Percentiles rank a stretch among this genome's conserved stretches.
These are phyloP conservation scores for Zaprionus capensis DNA, from an alignment of 1,140 invertebrate species.

Conservation along the genomic window DNA sequence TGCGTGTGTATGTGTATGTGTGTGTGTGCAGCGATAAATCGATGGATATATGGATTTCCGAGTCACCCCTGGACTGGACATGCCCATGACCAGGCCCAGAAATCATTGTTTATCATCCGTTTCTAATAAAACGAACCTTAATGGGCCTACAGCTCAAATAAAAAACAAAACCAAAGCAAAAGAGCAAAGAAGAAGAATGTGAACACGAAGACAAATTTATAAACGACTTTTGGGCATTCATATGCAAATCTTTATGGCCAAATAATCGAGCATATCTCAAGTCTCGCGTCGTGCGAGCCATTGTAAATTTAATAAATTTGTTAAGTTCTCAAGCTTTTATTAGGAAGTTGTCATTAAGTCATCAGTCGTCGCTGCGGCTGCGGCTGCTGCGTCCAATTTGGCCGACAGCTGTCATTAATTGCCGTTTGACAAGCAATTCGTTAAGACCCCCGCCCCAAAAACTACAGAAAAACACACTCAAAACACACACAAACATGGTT, in stretches of 20 bases:
- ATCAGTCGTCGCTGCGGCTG: constrained; percentile 43
- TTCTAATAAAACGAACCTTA: constrained; percentile 69
- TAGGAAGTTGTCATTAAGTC: constrained; percentile 81
- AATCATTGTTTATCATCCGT: constrained; percentile 61
- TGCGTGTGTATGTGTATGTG: constrained; percentile 28
- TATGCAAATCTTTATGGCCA: constrained; percentile 76
- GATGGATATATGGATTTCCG: constrained; percentile 60
- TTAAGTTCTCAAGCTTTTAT: constrained; percentile 69
- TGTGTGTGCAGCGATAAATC: constrained; percentile 66
- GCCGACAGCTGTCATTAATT: constrained; percentile 72
- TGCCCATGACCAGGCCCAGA: constrained; percentile 28
- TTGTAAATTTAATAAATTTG: constrained; percentile 73
- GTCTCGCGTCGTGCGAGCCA: constrained; percentile 25
- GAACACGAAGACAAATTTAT: constrained; percentile 35
- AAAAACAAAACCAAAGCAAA: constrained; percentile 12
- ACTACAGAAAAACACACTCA: not conserved
- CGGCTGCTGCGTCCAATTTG: constrained; percentile 59
- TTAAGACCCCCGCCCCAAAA: constrained; percentile 37
- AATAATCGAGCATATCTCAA: constrained; percentile 69
- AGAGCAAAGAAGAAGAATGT: constrained; percentile 10
- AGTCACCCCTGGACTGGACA: constrained; percentile 26
- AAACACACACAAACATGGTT: constrained; percentile 42
- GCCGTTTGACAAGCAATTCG: constrained; percentile 72
- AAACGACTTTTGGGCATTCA: constrained; percentile 63
- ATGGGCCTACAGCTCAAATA: constrained; percentile 49